These are phyloP conservation scores for Pelobates fuscus DNA, from an alignment of 2,113 vertebrate species.

Conservation along the genomic window DNA sequence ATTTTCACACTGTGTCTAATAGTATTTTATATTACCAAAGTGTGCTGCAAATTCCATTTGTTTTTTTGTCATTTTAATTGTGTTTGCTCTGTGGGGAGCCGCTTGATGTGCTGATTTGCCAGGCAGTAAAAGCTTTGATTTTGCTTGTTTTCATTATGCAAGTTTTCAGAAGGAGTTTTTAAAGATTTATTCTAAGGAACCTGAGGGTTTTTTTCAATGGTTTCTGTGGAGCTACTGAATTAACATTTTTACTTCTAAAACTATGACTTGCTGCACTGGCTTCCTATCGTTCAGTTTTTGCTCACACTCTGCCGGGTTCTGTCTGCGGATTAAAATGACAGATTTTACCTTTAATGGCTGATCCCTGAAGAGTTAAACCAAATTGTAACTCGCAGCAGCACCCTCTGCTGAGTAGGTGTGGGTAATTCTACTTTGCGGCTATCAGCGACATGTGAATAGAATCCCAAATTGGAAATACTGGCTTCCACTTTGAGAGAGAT, in stretches of 20 bases:
- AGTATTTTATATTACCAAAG: too few relatives aligned
- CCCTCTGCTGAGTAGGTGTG: too few relatives aligned
- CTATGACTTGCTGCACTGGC: not conserved
- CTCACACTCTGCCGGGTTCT: conserved; percentile 58
- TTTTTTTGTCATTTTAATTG: conserved; percentile 19
- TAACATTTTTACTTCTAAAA: conserved; percentile 19
- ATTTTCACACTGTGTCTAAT: too few relatives aligned
- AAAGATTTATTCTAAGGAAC: conserved; percentile 13
- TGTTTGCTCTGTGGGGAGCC: conserved; percentile 2
- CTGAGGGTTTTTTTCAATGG: conserved; percentile 11
- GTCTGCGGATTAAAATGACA: too few relatives aligned
- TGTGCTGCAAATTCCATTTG: conserved; percentile 1
- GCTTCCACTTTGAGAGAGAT: too few relatives aligned
- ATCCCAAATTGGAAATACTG: too few relatives aligned
- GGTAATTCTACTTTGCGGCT: too few relatives aligned
- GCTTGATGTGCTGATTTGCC: conserved; percentile 9
- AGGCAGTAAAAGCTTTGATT: conserved; percentile 35
- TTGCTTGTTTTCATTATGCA: conserved; percentile 8
- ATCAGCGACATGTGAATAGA: too few relatives aligned
- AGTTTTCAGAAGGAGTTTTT: conserved; percentile 6
- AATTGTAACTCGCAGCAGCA: too few relatives aligned
- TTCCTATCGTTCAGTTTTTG: conserved; percentile 42
- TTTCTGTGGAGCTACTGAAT: conserved; percentile 13
- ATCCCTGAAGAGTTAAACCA: too few relatives aligned
- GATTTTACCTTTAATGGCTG: too few relatives aligned